These are phyloP conservation scores for Hyperoodon ampullatus DNA, from an alignment of 2,113 vertebrate genomes.

Conservation along the genomic window DNA sequence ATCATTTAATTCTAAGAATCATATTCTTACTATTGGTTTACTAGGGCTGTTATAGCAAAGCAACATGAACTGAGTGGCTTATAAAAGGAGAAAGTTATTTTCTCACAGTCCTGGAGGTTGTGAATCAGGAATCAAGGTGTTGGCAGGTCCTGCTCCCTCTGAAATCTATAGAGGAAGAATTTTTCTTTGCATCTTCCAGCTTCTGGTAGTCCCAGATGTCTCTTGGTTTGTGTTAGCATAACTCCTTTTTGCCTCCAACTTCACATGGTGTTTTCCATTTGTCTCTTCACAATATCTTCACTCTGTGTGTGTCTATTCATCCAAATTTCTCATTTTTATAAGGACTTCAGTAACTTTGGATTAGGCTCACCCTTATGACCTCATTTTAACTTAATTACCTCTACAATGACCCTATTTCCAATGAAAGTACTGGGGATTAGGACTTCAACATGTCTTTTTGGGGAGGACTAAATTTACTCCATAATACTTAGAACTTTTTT, in stretches of 20 bases:
- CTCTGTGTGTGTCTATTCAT: neutral
- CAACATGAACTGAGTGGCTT: accelerated
- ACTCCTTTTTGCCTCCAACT: neutral
- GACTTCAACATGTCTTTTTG: neutral
- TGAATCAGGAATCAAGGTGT: neutral
- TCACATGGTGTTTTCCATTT: neutral
- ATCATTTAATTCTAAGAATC: neutral
- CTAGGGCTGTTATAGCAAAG: neutral
- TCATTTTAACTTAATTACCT: neutral
- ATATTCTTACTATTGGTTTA: neutral
- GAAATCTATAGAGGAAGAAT: neutral
- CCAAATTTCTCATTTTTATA: neutral
- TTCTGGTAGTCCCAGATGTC: neutral
- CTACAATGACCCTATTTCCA: neutral
- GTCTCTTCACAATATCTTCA: neutral
- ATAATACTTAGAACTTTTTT: neutral
- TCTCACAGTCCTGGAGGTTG: neutral
- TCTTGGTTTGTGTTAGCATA: neutral
- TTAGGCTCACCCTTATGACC: neutral
- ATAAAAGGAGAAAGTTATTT: neutral
- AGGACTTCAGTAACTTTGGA: neutral
- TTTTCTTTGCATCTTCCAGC: accelerated
- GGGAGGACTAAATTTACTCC: neutral
- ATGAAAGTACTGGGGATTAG: neutral
- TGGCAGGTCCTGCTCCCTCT: neutral